These are phyloP conservation scores for Nemotelus nigrinus DNA, from an alignment of 2,888 invertebrate species.

Conservation along the genomic window DNA sequence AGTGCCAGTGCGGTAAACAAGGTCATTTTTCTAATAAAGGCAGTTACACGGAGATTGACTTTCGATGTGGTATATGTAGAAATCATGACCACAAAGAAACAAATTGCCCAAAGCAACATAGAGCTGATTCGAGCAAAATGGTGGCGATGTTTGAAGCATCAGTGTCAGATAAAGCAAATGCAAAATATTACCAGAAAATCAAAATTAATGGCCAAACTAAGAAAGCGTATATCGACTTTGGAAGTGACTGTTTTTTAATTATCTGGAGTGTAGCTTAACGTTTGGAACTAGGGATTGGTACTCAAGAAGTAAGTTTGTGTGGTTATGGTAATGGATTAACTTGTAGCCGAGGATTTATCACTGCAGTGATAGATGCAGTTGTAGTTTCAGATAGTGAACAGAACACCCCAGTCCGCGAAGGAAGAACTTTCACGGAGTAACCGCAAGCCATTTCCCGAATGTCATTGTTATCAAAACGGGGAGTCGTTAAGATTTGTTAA, in stretches of 20 bases:
- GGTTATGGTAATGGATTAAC: not conserved
- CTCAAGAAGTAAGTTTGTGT: not conserved
- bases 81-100: not conserved
- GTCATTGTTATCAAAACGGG: slow-evolving; percentile 35
- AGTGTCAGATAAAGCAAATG: not conserved
- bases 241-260: slow-evolving; percentile 47
- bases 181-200: not conserved
- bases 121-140: slow-evolving; percentile 2
- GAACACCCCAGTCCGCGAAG: slow-evolving; percentile 41
- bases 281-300: not conserved
- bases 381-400: slow-evolving; percentile 43
- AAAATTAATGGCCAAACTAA: not conserved
- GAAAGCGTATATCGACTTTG: slow-evolving; percentile 47
- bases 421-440: slow-evolving; percentile 42
- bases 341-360: not conserved
- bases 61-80: not conserved
- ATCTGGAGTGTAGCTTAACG: slow-evolving; percentile 28
- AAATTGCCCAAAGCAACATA: not conserved
- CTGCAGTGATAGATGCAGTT: slow-evolving; percentile 35
- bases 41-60: not conserved
- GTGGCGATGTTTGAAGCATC: slow-evolving; percentile 6
- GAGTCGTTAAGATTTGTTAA: slow-evolving; percentile 15
- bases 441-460: too few species aligned
- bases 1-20: slow-evolving; percentile 30
- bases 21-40: slow-evolving; percentile 41